Percentiles rank a stretch among this genome's conserved stretches.
These are phyloP conservation scores for Drosophila equinoxialis DNA, from an alignment of 1,140 invertebrate species.

Conservation along the genomic window DNA sequence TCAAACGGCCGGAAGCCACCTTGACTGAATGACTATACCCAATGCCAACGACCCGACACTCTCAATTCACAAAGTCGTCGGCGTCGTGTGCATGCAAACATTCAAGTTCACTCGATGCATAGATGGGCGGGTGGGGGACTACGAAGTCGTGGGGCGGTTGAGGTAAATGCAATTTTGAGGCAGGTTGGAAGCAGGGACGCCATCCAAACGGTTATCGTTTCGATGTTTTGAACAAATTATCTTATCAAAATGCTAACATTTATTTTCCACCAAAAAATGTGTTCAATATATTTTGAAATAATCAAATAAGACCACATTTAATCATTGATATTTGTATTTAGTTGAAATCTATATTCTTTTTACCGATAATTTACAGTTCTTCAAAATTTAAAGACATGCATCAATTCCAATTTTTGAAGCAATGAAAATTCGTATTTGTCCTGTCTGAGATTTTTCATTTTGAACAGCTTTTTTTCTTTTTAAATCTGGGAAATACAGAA, in stretches of 20 bases:
- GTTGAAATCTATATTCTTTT: too few relatives aligned
- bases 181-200: conserved; percentile 53
- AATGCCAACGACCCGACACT: conserved; percentile 82
- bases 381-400: too few relatives aligned
- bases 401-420: too few relatives aligned
- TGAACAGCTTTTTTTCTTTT: too few relatives aligned
- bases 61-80: conserved; percentile 2
- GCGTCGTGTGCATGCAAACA: conserved; percentile 54
- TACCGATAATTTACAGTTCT: too few relatives aligned
- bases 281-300: too few relatives aligned
- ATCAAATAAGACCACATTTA: too few relatives aligned
- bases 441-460: too few relatives aligned
- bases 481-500: too few relatives aligned
- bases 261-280: too few relatives aligned
- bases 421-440: too few relatives aligned
- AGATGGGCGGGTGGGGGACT: conserved; percentile 12
- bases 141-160: conserved; percentile 11
- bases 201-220: conserved; percentile 52
- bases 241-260: neutral
- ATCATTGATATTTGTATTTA: too few relatives aligned
- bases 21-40: conserved; percentile 81
- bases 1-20: conserved; percentile 75
- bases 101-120: conserved; percentile 66
- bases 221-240: neutral
- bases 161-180: conserved; percentile 31